Evolutionary conservation across 2,888 invertebrate genomes (phyloP).

Genomic region (Euphydryas editha): DNA sequence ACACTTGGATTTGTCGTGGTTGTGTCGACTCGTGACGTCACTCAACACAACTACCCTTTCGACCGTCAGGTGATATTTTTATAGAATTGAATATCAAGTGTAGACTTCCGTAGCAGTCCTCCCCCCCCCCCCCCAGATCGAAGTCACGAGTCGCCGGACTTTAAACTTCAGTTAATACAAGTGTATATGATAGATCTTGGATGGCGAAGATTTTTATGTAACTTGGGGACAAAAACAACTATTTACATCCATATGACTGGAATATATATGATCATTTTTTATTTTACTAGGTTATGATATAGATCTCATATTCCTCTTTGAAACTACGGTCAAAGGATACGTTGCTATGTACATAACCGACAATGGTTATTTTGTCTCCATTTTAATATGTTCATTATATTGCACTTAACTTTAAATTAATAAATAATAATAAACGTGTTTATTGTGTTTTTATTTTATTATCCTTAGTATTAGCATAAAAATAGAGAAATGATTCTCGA

Average conservation of each 20-base stretch:
- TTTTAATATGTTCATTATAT: slow-evolving; percentile 68
- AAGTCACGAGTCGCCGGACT: slow-evolving; percentile 28
- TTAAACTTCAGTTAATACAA: slow-evolving; percentile 13
- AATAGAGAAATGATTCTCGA: too few relatives aligned
- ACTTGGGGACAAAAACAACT: slow-evolving; percentile 65
- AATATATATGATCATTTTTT: slow-evolving; percentile 51
- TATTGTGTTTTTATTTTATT: slow-evolving; percentile 52
- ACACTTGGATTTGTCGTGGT: slow-evolving; percentile 51
- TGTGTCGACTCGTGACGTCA: slow-evolving; percentile 53
- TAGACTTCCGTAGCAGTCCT: not conserved
- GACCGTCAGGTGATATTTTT: slow-evolving; percentile 52
- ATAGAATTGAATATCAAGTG: slow-evolving; percentile 43
- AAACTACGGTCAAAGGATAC: slow-evolving; percentile 12
- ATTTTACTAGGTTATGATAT: slow-evolving; percentile 68
- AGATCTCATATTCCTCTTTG: slow-evolving; percentile 69
- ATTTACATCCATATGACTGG: slow-evolving; percentile 44
- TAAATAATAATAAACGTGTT: slow-evolving; percentile 72
- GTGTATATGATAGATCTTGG: slow-evolving; percentile 24
- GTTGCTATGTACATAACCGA: slow-evolving; percentile 30
- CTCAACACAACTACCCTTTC: slow-evolving; percentile 18
- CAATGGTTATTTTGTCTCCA: slow-evolving; percentile 68
- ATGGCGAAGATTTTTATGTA: slow-evolving; percentile 48
- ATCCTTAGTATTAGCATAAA: not conserved
- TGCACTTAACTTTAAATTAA: slow-evolving; percentile 79
- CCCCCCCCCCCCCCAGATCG: not conserved